Evolutionary conservation across 2,797 vertebrate genomes (phyloP), one percentile per base, ranked within the genome.

Genomic region (Cottoperca gobio): DNA sequence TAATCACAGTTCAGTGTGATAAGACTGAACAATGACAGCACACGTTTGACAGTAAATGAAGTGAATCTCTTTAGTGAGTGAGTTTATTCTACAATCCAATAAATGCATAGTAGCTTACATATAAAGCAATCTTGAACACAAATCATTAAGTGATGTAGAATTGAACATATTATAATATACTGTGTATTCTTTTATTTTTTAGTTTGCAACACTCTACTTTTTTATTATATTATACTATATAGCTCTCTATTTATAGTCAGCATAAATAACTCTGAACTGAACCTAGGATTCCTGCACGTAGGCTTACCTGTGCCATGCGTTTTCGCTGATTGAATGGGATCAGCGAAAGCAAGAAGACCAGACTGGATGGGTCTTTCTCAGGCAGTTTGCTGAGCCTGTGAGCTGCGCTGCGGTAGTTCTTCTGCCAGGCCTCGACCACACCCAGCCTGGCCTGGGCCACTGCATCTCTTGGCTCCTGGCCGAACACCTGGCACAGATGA

Each of bases 281-380:
- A 55, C 48, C 24, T 50, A 14, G 28, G 42, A 55, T 50, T 70
- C 49, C 42, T 28, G 43, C 13, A 11, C 5, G 4, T 13, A 4
- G 12, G 23, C 35, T 57, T 93, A 99, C 98, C 96, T 99, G 95
- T 52, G 94, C 86, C 0, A 96, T 86, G 9, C 81, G 89, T 88
- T 94, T 95, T 52, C 80, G 84, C 61, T 96, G 95, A 5, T 88
- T 90, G 61, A 88, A 8, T 2, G 94, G 95, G 80, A 97, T 74
- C 19, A 98, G 94, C 13, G 42, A 78, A 79, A 99, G 87, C 43
- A 99, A 91, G 80, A 96, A 96, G 19, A 86, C 81, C 58, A 98
- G 73, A 23, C 93, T 87, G 26, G 65, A 46, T 2, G 92, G 65
- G 45, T 97, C 95, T 40, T 82, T 95, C 78, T 95, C 94, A 0